Evolutionary conservation across 2,797 vertebrate genomes (phyloP), one percentile per base, ranked within the genome.

Genomic region (Cuculus canorus): DNA sequence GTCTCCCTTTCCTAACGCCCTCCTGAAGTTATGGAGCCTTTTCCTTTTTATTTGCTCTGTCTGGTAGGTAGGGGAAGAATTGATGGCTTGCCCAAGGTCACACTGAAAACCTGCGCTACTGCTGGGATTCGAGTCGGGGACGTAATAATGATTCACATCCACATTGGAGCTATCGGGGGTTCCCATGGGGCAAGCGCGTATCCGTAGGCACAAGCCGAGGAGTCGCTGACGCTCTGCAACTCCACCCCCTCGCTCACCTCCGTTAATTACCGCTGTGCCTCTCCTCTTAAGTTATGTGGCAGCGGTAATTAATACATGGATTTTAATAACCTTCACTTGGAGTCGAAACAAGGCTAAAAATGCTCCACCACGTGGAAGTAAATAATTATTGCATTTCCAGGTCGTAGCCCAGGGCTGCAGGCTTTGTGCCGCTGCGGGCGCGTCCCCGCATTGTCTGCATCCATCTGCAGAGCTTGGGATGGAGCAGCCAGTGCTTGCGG

Each of bases 81-180:
- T 39, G 72, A 54, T 73, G 91, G 60, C 88, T 56, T 17, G 71
- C 79, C 93, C 94, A 92, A 88, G 94, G 94, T 90, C 91, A 88
- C 79, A 7, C 54, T 22, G 80, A 13, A 59, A 13, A 63, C 45
- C 82, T 6, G 82, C 6, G 57, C 65, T 28, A 86, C 89, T 77
- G 84, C 87, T 23, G 83, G 73, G 82, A 37, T 52, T 24, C 53
- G 59, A 76, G 68, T 52, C 3, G 79, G 56, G 73, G 79, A 80
- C 15, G 78, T 52, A 66, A 18, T 2, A 11, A 70, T 66, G 86
- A 92, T 79, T 90, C 93, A 71, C 91, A 2, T 15, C 82, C 93
- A 63, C 10, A 11, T 19, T 10, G 37, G 57, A 90, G 79, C 86
- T 24, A 45, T 79, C 78, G 5, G 93, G 93, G 81, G 8, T 68